Base-by-base conservation (phyloP, 2,888 invertebrate species). In the Notodonta ziczac region DNA sequence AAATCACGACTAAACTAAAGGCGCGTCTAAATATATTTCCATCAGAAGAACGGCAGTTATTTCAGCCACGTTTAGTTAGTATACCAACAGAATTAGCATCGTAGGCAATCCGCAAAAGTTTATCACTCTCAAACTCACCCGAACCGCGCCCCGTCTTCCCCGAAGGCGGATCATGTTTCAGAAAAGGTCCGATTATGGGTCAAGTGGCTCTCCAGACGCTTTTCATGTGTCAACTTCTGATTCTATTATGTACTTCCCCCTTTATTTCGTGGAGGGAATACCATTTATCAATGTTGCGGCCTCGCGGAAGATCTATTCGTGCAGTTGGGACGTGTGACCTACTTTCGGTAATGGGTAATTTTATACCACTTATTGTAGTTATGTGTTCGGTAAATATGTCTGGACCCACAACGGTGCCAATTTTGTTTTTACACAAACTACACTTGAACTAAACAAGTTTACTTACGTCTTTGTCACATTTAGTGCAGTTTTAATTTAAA, bases 211-310 rank as follows among this genome's bases (percentile, higher is more conserved):
- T 56, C 58, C 58, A 42, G 53, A 52, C 32, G 40, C 54, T 58
- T 64, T 61, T 69, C 66, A 51, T 62, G 59, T 58, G 61, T 66
- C 64, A 62, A 59, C 61, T 64, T 60, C 57, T 63, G 60, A 61
- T 64, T 58, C 62, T 57, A 63, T 68, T 68, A 68, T 57, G 46
- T 60, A 57, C 52, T 57, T 58, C 57, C 57, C 56, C 48, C 51
- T 58, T 44, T 35, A 40, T 50, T 50, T 51, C 50, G 56, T n/a
- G 40, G 51, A 56, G 51, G 40, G 56, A 52, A 39, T 55, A 14
- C 24, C 52, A 59, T 58, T 56, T 56, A 60, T 60, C 60, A 60
- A 60, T 60, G 44, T 53, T 51, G 56, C 55, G 40, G 13, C 14
- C 40, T 54, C 5, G 40, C 39, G 55, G 14, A 53, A 55, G 13